Percentiles rank a stretch among this genome's conserved stretches.
Conservation (phyloP, 2,113 vertebrate species). For the Tragelaphus imberbis region DNA sequence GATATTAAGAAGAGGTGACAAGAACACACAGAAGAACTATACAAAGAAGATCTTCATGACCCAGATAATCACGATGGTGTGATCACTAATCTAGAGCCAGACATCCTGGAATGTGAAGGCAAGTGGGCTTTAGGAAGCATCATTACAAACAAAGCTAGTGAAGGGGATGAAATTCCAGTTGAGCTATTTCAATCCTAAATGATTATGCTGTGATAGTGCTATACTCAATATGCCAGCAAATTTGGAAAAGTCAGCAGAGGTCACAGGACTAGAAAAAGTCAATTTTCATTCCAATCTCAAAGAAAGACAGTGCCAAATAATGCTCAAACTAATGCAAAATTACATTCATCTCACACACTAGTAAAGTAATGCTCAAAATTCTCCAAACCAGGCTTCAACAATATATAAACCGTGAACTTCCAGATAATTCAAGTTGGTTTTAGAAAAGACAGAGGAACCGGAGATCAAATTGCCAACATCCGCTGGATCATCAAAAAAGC, state of each 20-base stretch:
- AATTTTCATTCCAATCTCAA: neutral
- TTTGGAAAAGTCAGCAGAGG: neutral
- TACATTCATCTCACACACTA: neutral
- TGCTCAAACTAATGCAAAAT: neutral
- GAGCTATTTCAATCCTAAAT: neutral
- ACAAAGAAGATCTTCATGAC: neutral
- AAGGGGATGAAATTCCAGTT: neutral
- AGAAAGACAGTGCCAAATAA: neutral
- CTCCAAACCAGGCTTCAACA: neutral
- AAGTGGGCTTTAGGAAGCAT: neutral
- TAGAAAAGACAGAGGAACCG: neutral
- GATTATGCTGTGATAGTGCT: neutral
- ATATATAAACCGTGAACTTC: rapidly evolving
- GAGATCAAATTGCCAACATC: neutral
- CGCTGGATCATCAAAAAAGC: neutral
- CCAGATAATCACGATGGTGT: neutral
- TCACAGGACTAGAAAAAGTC: neutral
- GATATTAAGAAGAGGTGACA: neutral
- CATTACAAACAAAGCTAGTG: neutral
- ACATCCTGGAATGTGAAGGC: neutral
- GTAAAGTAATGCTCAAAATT: neutral
- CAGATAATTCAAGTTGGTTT: neutral
- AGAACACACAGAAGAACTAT: neutral
- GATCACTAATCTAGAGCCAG: neutral
- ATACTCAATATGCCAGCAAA: neutral